Base-by-base conservation (phyloP, 2,797 vertebrate genomes). In the Pyrocephalus nanus region DNA sequence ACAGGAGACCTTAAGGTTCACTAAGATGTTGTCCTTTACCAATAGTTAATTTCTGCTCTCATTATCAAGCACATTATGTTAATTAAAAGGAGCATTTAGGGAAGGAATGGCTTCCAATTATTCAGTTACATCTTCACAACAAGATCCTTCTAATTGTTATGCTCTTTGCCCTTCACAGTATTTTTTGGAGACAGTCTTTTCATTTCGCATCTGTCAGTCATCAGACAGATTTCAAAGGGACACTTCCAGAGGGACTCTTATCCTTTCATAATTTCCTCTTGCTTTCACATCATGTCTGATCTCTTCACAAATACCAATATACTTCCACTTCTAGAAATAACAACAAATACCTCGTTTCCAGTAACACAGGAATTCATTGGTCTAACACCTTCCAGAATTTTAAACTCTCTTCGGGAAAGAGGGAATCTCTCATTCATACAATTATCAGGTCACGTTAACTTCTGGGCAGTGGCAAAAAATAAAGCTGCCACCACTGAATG, bases 151-250 rank as follows among this genome's bases (percentile, higher is more conserved):
- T 75, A 86, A 62, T 91, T 74, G 57, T 60, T 92, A 65, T 4
- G 74, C 16, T 72, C 86, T 93, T 90, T 89, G 79, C 64, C 86
- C 86, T 93, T 93, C 76, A 55, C 48, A 45, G 66, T 81, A 78
- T 34, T 92, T 94, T 95, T 62, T 66, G 8, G 88, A 84, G 72
- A 53, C 16, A 47, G 70, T 23, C 73, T 86, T 90, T 93, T 96
- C 88, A 93, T 73, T 91, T 95, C 89, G 80, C 72, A 89, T 86
- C 91, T 91, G 74, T 96, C 95, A 92, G 58, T 91, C 92, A 95
- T 91, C 89, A 92, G 65, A 58, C 61, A 70, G 66, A 91, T 86
- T 95, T 84, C 90, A 95, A 96, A 92, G 89, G 82, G 92, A 80
- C 87, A 53, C 26, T 86, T 96, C 87, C 91, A 92, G 2, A 75